Conservation (phyloP, 2,797 vertebrate genomes). For the Orientallactaga sibirica region DNA sequence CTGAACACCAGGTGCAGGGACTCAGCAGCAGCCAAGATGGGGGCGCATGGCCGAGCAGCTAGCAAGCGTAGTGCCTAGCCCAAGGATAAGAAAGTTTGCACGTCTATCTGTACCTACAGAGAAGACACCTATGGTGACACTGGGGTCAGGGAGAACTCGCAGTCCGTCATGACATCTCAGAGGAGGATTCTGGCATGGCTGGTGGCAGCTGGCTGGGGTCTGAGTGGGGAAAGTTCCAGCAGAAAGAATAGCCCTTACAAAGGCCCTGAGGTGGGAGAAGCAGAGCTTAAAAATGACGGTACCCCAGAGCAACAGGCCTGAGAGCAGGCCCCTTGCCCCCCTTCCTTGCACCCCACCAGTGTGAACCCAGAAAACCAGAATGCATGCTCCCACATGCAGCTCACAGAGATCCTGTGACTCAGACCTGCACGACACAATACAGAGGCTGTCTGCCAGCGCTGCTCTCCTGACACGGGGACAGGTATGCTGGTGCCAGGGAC, state of each 20-base stretch:
- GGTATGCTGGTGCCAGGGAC: no score
- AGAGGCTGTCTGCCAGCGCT: background rate
- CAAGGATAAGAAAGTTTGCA: background rate
- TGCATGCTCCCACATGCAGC: background rate
- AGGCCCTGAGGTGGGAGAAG: background rate
- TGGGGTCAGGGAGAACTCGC: background rate
- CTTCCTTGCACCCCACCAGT: background rate
- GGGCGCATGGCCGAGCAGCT: no score
- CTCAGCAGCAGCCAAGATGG: background rate
- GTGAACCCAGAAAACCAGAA: background rate
- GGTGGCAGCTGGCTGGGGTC: background rate
- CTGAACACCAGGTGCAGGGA: background rate
- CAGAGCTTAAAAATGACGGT: background rate
- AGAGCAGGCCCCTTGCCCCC: background rate
- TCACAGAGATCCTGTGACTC: background rate
- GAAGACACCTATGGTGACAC: background rate
- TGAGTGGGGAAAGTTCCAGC: background rate
- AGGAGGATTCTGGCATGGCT: background rate
- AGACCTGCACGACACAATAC: background rate
- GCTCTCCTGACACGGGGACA: background rate
- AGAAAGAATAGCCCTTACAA: background rate
- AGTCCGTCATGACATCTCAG: no score
- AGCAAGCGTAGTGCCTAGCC: background rate
- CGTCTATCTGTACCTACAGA: background rate
- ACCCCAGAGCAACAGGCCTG: no score